Base-by-base conservation (phyloP, 2,797 vertebrate species). In the Heliangelus exortis region DNA sequence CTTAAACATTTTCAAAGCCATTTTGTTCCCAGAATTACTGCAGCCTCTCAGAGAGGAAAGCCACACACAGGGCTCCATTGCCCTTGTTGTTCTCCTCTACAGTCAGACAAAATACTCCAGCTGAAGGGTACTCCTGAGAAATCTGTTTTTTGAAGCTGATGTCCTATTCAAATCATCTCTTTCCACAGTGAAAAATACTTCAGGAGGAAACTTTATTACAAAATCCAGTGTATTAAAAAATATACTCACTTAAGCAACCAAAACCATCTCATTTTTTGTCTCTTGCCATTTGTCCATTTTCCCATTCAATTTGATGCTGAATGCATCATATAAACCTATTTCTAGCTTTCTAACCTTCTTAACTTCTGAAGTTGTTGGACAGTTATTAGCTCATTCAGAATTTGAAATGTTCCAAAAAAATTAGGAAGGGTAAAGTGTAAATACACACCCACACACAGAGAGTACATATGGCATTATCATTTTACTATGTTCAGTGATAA, bases 11-110 rank as follows among this genome's bases (percentile, higher is more conserved):
- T 92, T 67, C n/a, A 88, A 89, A 90, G 75, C n/a, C 45, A 59
- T 95, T 96, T 88, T 22, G 20, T 86, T 93, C 79, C 80, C 65
- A 61, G 73, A 87, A 78, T 79, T 59, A 82, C 88, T 69, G 84
- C 75, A 89, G 72, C 39, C 31, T 88, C 50, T 83, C 55, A 61
- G 45, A 79, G 12, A 74, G 23, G 67, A 79, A 77, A 45, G 57
- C 82, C 69, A 58, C 58, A 80, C 33, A 57, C 21, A 45, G 51
- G 36, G 59, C 55, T 90, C 78, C 54, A 29, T 34, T 73, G 59
- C 36, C 79, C 68, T 77, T 62, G 50, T 43, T 84, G 72, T 87
- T 51, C 84, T 92, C 63, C 29, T 54, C 76, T 63, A 66, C 19
- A 84, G 85, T 15, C 48, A 84, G 54, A 66, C 29, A 87, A 89